Evolutionary conservation across 2,113 vertebrate species (phyloP), one percentile per base, ranked within the genome.

Genomic region (Heterotilapia buettikoferi): DNA sequence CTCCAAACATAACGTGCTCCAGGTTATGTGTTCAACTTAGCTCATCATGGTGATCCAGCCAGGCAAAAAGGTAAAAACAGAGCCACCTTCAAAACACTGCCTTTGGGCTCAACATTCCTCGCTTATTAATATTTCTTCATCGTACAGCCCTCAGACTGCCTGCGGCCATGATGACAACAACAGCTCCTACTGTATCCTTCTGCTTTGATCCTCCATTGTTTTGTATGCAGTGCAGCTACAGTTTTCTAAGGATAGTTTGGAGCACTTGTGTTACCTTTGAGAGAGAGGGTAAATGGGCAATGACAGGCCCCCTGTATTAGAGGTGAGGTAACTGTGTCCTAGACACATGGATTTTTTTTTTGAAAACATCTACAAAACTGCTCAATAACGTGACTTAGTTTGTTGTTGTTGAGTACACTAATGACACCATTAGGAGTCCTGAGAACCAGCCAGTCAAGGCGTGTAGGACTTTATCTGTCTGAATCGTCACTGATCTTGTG

Each of bases 381-480:
- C 21, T 76, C 0, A 11, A 13, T 33, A 68, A 31, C n/a, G 2
- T 18, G 18, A 3, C 52, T 40, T 31, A 21, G 19, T 16, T 26
- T 76, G 21, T 31, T 59, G 6, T 14, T 76, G 26, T 78, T 80
- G 33, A 40, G 18, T 10, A 4, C 13, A 4, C 57, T 43, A 26
- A 82, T 36, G 29, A 68, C 21, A 31, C 6, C 52, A 1, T 21
- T 50, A 71, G 84, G 21, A 16, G 40, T 50, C 80, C 84, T 82
- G 89, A 87, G 56, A 16, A 14, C 2, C n/a, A 7, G 84, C 86
- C 86, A 91, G 57, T 56, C 61, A 52, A 57, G 84, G 68, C 3
- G 5, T 54, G 36, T 84, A 80, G 82, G 63, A 71, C 84, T 79
- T 71, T 85, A 88, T 84, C 81, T 3, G 18, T 82, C 68, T n/a